A percentile compares a stretch with the other conserved stretches of the same genome.
Conservation (phyloP, 1,140 invertebrate genomes). For the Drosophila nigromelanica region DNA sequence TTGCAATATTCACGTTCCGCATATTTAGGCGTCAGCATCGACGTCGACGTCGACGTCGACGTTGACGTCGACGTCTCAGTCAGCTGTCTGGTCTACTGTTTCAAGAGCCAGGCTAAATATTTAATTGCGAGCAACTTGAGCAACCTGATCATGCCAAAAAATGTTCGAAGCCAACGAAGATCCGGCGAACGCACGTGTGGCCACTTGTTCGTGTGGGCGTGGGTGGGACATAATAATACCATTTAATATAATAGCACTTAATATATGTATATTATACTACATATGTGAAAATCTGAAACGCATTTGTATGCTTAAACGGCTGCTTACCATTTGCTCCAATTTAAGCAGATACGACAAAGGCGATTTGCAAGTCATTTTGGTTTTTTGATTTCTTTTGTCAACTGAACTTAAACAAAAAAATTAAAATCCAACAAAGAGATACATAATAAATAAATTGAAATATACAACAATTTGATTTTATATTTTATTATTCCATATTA, state of each 20-base stretch:
- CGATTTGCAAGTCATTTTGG: conserved; percentile 50
- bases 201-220: background rate
- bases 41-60: background rate
- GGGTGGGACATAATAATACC: conserved; percentile 11
- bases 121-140: conserved; percentile 14
- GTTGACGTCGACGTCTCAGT: background rate
- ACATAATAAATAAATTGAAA: conserved; percentile 4
- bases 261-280: background rate
- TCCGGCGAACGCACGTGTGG: conserved; percentile 16
- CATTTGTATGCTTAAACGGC: background rate
- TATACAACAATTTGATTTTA: conserved; percentile 12
- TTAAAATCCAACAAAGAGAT: background rate
- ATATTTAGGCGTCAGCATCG: conserved; percentile 23
- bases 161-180: background rate
- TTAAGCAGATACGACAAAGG: conserved; percentile 57
- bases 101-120: conserved; percentile 28
- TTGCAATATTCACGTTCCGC: conserved; percentile 44
- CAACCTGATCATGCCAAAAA: conserved; percentile 1
- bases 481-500: conserved; percentile 13
- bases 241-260: conserved; percentile 2
- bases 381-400: conserved; percentile 2
- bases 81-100: background rate
- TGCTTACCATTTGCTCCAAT: conserved; percentile 69
- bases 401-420: background rate
- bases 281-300: background rate